Evolutionary conservation across 1,140 invertebrate species (phyloP).

Genomic region (Scylla paramamosain): DNA sequence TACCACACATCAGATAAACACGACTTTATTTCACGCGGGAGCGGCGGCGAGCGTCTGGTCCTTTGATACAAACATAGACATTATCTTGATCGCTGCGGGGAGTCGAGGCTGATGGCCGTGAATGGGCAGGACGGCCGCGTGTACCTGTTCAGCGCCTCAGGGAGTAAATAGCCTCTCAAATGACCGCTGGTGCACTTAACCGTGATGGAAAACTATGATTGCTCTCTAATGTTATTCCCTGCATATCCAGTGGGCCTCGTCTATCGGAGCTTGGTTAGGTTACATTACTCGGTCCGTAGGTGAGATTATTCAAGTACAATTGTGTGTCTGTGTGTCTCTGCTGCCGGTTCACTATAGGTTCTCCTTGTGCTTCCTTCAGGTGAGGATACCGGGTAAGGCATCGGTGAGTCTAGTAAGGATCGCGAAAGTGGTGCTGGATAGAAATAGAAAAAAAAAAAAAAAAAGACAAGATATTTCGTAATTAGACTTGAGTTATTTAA

Average conservation of each 20-base stretch:
- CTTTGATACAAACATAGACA: conserved; percentile 14
- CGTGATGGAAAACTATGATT: conserved; percentile 42
- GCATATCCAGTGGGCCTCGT: neutral
- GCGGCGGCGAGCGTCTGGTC: neutral
- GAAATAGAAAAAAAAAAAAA: too few species aligned
- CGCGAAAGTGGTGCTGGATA: too few species aligned
- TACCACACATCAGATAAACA: neutral
- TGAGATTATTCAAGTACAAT: too few species aligned
- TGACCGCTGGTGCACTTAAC: neutral
- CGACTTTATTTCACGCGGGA: conserved; percentile 6
- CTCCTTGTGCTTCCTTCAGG: neutral
- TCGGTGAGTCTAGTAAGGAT: too few species aligned
- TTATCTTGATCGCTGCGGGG: neutral
- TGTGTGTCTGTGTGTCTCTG: too few species aligned
- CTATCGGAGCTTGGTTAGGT: neutral
- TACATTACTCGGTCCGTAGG: too few species aligned
- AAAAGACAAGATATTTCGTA: too few species aligned
- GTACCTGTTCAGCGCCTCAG: neutral
- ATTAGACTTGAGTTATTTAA: too few species aligned
- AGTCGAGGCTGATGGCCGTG: neutral
- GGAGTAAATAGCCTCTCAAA: neutral
- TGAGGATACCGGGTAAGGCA: neutral
- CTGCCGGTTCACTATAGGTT: neutral
- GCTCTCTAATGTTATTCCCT: conserved; percentile 24
- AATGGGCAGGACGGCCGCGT: neutral